Evolutionary conservation across 1,140 invertebrate genomes (phyloP), one percentile per base, ranked within the genome.

Genomic region (Oscheius sp.): DNA sequence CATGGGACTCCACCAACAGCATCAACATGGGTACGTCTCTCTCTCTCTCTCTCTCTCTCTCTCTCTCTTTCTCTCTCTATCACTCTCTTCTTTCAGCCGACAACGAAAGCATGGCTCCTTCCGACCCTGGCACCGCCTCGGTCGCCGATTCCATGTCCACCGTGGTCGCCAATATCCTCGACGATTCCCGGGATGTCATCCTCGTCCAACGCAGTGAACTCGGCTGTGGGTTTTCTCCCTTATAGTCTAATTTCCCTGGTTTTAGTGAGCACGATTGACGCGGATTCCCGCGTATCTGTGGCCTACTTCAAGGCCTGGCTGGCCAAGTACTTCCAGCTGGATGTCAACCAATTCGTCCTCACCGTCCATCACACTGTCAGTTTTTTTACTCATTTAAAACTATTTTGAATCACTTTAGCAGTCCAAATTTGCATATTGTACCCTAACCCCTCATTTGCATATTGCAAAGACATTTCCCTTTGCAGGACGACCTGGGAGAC

Each of bases 281-380:
- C 66, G 2, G 71, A 73, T 59, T 38, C 29, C 4, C 45, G 71
- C 13, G 58, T 67, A 29, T n/a, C 26, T 2, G 46, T 73, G 1
- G 4, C 28, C 4, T 46, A 65, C 13, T 49, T 73, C 32, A 73
- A 73, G 36, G 31, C 38, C 4, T 73, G 71, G 71, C 31, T 67
- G 0, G 38, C 62, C 26, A 35, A 58, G 15, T 20, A 67, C 20
- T 45, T 65, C 31, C 4, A 61, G 3, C 52, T 71, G n/a, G 46
- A 55, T 23, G 23, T 36, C 1, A 61, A 46, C 28, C 69, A 64
- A 18, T 71, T 71, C 29, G 18, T 10, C 1, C 29, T 52, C 2
- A 49, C n/a, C 20, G 26, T 15, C 23, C 65, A 67, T 31, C 26
- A 46, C 18, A 31, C 15, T 23, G 61, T 7, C 10, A 63, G 7